Conservation (phyloP, 2,888 invertebrate genomes). For the Pollenia amentaria region DNA sequence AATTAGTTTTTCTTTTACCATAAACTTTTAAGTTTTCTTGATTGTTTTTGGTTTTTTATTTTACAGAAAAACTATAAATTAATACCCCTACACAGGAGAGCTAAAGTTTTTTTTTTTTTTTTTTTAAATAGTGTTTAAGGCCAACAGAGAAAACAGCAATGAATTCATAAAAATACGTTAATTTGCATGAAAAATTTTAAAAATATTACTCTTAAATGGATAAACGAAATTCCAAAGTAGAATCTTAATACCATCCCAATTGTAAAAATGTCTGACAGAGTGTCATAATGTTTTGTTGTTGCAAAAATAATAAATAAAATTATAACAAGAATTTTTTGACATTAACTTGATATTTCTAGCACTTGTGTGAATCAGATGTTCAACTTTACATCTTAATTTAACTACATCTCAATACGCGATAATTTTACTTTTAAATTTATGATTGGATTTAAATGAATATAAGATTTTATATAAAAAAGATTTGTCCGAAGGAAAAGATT, state of each 20-base stretch:
- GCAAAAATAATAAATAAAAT: neutral
- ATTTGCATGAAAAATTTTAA: slow-evolving; percentile 56
- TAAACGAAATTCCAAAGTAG: slow-evolving; percentile 6
- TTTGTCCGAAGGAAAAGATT: too few species aligned
- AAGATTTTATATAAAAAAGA: too few species aligned
- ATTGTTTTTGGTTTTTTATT: slow-evolving; percentile 36
- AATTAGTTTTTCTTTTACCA: slow-evolving; percentile 61
- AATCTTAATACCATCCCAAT: slow-evolving; percentile 13
- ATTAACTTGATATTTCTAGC: neutral
- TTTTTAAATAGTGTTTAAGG: slow-evolving; percentile 3
- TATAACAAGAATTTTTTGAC: neutral
- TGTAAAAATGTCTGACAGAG: neutral
- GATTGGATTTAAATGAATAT: too few species aligned
- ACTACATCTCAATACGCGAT: too few species aligned
- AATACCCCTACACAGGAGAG: slow-evolving; percentile 59
- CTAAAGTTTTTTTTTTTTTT: neutral
- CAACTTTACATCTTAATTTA: neutral
- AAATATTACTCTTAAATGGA: slow-evolving; percentile 37
- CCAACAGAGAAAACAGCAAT: slow-evolving; percentile 30
- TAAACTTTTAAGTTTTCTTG: slow-evolving; percentile 27
- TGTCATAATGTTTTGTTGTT: neutral
- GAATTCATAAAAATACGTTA: slow-evolving; percentile 15
- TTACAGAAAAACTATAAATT: slow-evolving; percentile 66
- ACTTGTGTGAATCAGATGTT: too few species aligned
- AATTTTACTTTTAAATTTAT: too few species aligned